Evolutionary conservation across 1,140 invertebrate genomes (phyloP), one percentile per base, ranked within the genome.

Genomic region (Diabrotica virgifera): DNA sequence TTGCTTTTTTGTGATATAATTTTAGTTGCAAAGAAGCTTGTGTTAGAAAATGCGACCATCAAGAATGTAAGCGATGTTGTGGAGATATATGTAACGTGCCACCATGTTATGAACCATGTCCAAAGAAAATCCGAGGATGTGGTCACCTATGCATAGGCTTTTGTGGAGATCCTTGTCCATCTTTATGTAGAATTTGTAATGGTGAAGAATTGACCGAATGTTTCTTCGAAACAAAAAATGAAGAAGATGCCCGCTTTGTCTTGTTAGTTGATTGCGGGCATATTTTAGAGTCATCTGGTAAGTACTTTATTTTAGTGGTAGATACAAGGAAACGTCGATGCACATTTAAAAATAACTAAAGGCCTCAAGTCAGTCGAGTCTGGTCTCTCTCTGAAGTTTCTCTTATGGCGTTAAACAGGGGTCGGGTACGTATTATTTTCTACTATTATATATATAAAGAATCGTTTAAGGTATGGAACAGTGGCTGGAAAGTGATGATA

Each of bases 121-220:
- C 87, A 62, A 7, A 62, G 2, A 63, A 38, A 36, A 76, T 86
- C 36, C 63, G 69, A 9, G 1, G 4, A 24, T 90, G 88, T 79
- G 78, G 80, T 0, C 87, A 90, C 77, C 61, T 68, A 2, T 90
- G 88, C 75, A 80, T 85, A 72, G 88, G 88, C 35, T 82, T 87
- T 57, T 91, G 90, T 79, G 87, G 87, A 11, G 89, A 91, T 74
- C 78, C 80, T 68, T 85, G 84, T 75, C 84, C 80, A 78, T 82
- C 76, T 57, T 65, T 83, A 14, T 86, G 85, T 74, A 72, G 77
- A 4, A 59, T 77, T 56, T 86, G 85, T 73, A 66, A 85, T 65
- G 72, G 74, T 14, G 80, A 84, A 10, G 76, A 82, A 70, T 71
- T 87, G 0, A 78, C 77, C 3, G 71, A 71, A 59, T 79, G 82